Conservation (phyloP, 2,888 invertebrate genomes). For the Coronaproctus castanopsis region DNA sequence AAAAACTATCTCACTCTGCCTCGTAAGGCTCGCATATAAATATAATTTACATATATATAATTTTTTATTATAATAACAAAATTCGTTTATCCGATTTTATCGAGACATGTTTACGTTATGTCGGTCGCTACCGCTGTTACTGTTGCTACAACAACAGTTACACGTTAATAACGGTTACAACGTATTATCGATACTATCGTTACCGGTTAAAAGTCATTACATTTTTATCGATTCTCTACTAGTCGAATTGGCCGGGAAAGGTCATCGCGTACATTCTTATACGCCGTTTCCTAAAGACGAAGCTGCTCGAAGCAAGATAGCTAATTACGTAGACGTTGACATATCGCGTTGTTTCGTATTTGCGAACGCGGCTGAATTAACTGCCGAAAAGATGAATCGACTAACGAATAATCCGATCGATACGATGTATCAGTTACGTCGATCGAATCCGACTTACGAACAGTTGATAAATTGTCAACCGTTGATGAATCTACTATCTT, state of each 20-base stretch:
- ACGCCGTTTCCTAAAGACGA: background rate
- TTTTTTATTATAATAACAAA: no score
- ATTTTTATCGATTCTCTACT: background rate
- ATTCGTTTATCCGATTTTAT: no score
- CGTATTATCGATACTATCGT: background rate
- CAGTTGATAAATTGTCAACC: background rate
- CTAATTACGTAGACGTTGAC: background rate
- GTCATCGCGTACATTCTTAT: background rate
- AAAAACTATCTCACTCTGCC: no score
- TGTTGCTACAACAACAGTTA: no score
- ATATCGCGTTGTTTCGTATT: background rate
- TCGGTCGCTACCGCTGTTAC: no score
- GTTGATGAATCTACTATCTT: background rate
- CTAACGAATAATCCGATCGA: background rate
- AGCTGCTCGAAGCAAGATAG: background rate
- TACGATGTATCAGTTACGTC: background rate
- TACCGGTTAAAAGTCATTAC: conserved; percentile 3
- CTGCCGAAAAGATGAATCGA: background rate
- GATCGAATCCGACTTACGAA: background rate
- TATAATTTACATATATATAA: no score
- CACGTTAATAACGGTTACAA: no score
- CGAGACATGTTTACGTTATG: no score
- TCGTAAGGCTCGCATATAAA: no score
- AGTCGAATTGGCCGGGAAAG: background rate
- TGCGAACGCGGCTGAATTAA: background rate